Conservation (phyloP, 2,797 vertebrate species). For the Fundulus diaphanus region DNA sequence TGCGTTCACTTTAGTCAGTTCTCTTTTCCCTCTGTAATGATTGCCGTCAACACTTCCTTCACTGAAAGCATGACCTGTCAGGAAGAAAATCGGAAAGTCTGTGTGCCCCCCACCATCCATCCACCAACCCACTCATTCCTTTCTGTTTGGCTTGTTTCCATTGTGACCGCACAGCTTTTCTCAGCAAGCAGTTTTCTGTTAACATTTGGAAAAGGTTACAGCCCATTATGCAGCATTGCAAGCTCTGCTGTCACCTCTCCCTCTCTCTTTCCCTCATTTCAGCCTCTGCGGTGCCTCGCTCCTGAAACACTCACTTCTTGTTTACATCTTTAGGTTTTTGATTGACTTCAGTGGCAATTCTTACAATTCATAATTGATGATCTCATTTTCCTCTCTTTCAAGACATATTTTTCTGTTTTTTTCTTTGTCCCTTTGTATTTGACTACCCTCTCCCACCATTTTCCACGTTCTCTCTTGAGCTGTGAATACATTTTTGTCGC, state of each 20-base stretch:
- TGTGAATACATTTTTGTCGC: slow-evolving; percentile 11
- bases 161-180: slow-evolving; percentile 63
- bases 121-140: slow-evolving; percentile 16
- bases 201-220: slow-evolving; percentile 75
- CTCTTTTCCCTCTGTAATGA: slow-evolving; percentile 19
- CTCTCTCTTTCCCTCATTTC: slow-evolving; percentile 44
- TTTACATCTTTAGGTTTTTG: slow-evolving; percentile 16
- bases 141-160: slow-evolving; percentile 52
- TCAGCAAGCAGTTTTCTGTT: slow-evolving; percentile 67
- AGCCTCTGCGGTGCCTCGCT: slow-evolving; percentile 28
- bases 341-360: slow-evolving; percentile 1
- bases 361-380: background rate
- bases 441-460: background rate
- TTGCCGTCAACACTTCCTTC: slow-evolving; percentile 39
- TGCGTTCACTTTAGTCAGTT: slow-evolving; percentile 30
- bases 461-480: background rate
- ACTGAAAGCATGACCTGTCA: slow-evolving; percentile 56
- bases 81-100: slow-evolving; percentile 28
- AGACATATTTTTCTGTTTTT: slow-evolving; percentile 1
- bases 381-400: slow-evolving; percentile 3
- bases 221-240: slow-evolving; percentile 40
- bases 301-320: slow-evolving; percentile 17
- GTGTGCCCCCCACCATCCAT: slow-evolving; percentile 1
- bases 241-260: slow-evolving; percentile 31
- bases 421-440: background rate